Evolutionary conservation across 1,140 invertebrate species (phyloP), one percentile per base, ranked within the genome.

Genomic region (Heliconius hermathena): DNA sequence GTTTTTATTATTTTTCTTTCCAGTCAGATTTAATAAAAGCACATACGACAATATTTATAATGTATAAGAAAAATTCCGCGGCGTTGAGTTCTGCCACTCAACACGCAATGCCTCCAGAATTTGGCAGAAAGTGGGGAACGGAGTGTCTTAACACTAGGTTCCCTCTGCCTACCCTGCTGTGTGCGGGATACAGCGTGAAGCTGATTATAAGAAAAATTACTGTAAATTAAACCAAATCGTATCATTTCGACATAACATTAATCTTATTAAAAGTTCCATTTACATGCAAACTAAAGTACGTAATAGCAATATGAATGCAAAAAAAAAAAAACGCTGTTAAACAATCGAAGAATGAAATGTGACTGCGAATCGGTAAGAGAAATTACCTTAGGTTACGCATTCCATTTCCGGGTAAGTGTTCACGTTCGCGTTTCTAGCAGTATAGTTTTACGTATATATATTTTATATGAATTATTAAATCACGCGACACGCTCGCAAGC

Each of bases 291-390:
- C 3, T 20, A 57, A 26, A 22, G 3, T 8, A 57, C 1, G n/a
- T n/a, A 9, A 22, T 8, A 57, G n/a, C n/a, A 57, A 22, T 57
- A 18, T 60, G 8, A 26, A 9, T 8, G 13, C 5, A 9, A n/a
- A 66, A 66, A n/a, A n/a, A n/a, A 66, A 66, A 26, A 9, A 11
- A 26, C 26, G 22, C 26, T n/a, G 33, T 36, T 36, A 41, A 72
- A 72, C 71, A 72, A 72, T 72, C 71, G 33, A 36, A 41, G 71
- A 36, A 38, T 5, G 71, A 36, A 29, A 72, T 41, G 33, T 20
- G 71, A 72, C 36, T n/a, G 8, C 33, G 71, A 72, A 72, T 72
- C 36, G 71, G 71, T 72, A 72, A 72, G 71, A 72, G 71, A 72
- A 72, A 72, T 41, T 41, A 72, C 16, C n/a, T 18, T 38, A 38